Evolutionary conservation across 1,140 invertebrate genomes (phyloP), one percentile per base, ranked within the genome.

Genomic region (Cyclargus thomasi): DNA sequence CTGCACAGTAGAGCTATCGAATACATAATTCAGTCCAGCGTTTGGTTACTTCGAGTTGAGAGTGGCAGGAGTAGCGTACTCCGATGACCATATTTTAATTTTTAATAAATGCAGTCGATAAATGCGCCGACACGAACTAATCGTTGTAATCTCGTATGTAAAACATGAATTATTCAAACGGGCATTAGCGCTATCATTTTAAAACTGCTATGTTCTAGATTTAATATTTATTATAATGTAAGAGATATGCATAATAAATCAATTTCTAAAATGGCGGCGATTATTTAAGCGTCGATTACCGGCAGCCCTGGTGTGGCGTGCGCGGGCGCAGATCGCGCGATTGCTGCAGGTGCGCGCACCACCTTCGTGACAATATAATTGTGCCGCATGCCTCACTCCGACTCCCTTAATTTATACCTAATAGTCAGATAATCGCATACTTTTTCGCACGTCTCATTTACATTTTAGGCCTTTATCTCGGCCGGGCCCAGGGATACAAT

Each of bases 351-450:
- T 81, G 80, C 80, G 76, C 75, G 70, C 72, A 71, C 70, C 73
- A 79, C 78, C 78, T 81, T 87, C 85, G 82, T 87, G 86, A 89
- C 86, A 89, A 87, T 86, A 87, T 89, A 89, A 89, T 89, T 89
- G 86, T 83, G 76, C 79, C 77, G 82, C 84, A 84, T 82, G 77
- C 80, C 77, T 85, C 80, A 85, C 82, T 83, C 81, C 77, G 36
- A 70, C 66, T 74, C 77, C 78, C 82, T 88, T 86, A 86, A 88
- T 88, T 88, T 88, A 88, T 85, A 87, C 86, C 83, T 88, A 88
- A 88, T 86, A 86, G 84, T 77, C 75, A 86, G 85, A 87, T 88
- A 83, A 88, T 88, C 84, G 81, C 72, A 79, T 80, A 85, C 84
- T 86, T 88, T 85, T 88, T 86, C 81, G 74, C 82, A 86, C 79